phyloP scores from a whole-genome alignment of 2,888 invertebrate species.

The Eumacrocentrus americanus region DNA sequence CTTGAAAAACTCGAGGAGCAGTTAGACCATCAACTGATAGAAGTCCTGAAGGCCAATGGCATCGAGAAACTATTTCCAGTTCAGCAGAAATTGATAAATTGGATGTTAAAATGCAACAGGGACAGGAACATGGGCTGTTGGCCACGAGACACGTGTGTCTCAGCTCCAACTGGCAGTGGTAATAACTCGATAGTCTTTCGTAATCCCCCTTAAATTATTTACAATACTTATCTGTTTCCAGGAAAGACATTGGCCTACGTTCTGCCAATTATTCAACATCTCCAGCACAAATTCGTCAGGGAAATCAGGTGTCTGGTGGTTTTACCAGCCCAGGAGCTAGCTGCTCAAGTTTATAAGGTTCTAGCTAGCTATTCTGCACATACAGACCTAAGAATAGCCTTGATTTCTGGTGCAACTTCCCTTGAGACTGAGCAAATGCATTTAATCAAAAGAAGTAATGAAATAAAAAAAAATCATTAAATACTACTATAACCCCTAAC shows the following conservation, averaged over 20 bases:
- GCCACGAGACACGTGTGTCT: conserved; percentile 92
- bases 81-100: conserved; percentile 79
- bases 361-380: conserved; percentile 74
- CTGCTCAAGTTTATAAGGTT: conserved; percentile 85
- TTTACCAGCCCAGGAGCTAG: conserved; percentile 90
- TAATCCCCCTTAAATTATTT: not conserved
- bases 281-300: conserved; percentile 69
- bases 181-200: not conserved
- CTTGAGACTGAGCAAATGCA: conserved; percentile 73
- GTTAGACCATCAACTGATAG: conserved; percentile 70
- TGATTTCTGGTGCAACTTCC: conserved; percentile 73
- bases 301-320: conserved; percentile 86
- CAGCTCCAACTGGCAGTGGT: conserved; percentile 97
- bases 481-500: too few relatives aligned
- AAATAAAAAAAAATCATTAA: conserved; percentile 52
- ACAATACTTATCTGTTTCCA: conserved; percentile 20
- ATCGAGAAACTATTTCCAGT: conserved; percentile 84
- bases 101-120: conserved; percentile 71
- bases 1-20: conserved; percentile 64
- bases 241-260: conserved; percentile 92
- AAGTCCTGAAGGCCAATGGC: conserved; percentile 72
- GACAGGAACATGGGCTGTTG: conserved; percentile 68
- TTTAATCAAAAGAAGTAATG: conserved; percentile 63
- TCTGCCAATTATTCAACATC: conserved; percentile 79
- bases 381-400: conserved; percentile 73